Base-by-base conservation (phyloP, 2,113 vertebrate species). In the Gobiocypris rarus region DNA sequence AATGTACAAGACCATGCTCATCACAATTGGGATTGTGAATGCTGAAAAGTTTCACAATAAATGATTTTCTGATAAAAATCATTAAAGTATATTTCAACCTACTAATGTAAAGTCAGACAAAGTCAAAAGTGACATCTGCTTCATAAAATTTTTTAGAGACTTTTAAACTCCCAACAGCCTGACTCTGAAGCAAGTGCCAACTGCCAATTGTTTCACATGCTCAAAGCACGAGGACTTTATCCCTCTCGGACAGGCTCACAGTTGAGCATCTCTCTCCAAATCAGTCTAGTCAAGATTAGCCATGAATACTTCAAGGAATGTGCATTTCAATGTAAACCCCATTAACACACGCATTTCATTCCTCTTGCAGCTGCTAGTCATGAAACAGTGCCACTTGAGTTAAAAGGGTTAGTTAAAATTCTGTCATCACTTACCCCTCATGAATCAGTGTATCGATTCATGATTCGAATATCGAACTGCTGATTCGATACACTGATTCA, bases 281-380 rank as follows among this genome's bases (percentile, higher is more conserved):
- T 70, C 70, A 81, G 84, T 81, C 70, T 85, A 43, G 31, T 43
- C 58, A 9, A 61, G 24, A 77, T 41, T 2, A 48, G n/a, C 31
- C 17, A 58, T 63, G 63, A 78, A 24, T 19, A 24, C 28, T 5
- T 34, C 73, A 38, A 58, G 52, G 50, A 82, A 59, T 77, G 41
- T 56, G n/a, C 50, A 70, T 22, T 31, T 75, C 69, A 56, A 24
- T 45, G 48, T 75, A 59, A 85, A 58, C 26, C 31, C 65, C 34
- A 73, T 74, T 52, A 41, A 41, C 48, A 13, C 34, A 56, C n/a
- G 78, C 28, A 75, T 31, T 58, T 48, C 38, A 83, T 52, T 80
- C 43, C 78, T 52, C 78, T 67, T 50, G 3, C 24, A 50, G 59
- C 19, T 67, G 59, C 41, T 61, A 80, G 59, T 31, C 77, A 14